A percentile compares a stretch with the other conserved stretches of the same genome.
Conservation (phyloP, 2,113 vertebrate genomes). For the Rhynchomys soricoides region DNA sequence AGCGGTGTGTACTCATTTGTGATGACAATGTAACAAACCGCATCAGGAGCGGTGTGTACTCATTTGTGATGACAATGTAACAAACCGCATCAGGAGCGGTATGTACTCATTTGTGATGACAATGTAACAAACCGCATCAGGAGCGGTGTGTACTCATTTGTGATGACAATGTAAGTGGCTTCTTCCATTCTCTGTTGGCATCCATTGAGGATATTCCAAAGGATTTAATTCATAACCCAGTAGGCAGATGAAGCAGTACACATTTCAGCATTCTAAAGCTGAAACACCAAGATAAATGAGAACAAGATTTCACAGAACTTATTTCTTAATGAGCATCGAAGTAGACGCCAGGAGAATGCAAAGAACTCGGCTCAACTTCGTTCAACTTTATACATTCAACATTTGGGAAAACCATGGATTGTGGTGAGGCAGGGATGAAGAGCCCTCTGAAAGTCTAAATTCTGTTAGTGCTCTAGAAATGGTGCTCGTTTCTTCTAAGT, state of each 20-base stretch:
- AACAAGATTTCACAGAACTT: neutral
- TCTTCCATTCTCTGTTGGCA: neutral
- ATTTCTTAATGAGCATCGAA: neutral
- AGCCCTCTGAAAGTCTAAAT: neutral
- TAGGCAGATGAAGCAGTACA: neutral
- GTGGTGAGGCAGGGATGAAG: rapidly evolving
- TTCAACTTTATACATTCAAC: constrained; percentile 14
- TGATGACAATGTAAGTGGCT: neutral
- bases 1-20: constrained; percentile 47
- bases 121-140: neutral
- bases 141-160: neutral
- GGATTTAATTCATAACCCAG: neutral
- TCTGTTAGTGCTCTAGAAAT: neutral
- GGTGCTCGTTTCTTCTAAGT: neutral
- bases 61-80: no score
- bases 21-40: neutral
- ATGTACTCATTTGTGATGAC: no score
- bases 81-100: neutral
- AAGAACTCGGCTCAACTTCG: neutral
- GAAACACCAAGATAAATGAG: neutral
- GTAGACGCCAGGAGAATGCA: neutral
- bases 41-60: neutral
- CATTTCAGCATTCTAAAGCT: neutral
- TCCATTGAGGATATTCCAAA: neutral
- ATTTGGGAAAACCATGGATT: neutral